Evolutionary conservation across 1,140 invertebrate species (phyloP).

Genomic region (Calosoma granatense): DNA sequence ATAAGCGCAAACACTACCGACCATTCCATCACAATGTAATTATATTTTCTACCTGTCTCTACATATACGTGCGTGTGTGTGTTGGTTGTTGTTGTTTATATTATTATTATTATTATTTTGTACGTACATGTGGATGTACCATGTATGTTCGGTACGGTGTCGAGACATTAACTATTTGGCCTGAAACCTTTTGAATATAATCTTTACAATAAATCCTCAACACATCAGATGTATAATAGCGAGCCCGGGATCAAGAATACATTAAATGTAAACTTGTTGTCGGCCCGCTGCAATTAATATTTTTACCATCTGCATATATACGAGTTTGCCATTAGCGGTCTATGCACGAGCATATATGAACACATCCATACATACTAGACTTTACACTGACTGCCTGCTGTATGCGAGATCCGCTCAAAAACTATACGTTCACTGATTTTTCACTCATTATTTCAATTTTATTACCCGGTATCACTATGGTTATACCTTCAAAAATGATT

Average conservation of each 20-base stretch:
- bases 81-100: no score
- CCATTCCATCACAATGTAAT: not conserved
- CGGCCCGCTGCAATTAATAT: not conserved
- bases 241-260: not conserved
- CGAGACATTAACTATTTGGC: conserved; percentile 4
- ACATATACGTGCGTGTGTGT: no score
- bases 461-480: no score
- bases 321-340: not conserved
- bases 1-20: not conserved
- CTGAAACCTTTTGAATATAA: conserved; percentile 2
- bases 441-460: no score
- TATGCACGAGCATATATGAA: no score
- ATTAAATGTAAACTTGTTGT: conserved; percentile 8
- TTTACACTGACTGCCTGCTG: no score
- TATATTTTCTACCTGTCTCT: not conserved
- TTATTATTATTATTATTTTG: not conserved
- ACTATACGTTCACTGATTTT: no score
- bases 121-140: no score
- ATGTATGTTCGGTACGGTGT: conserved; percentile 1
- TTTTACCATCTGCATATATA: conserved; percentile 1
- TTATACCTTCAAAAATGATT: no score
- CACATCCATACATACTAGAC: no score
- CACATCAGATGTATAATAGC: not conserved
- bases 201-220: conserved; percentile 1
- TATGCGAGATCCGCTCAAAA: no score